Evolutionary conservation across 2,113 vertebrate genomes (phyloP).

Genomic region (Tichodroma muraria): DNA sequence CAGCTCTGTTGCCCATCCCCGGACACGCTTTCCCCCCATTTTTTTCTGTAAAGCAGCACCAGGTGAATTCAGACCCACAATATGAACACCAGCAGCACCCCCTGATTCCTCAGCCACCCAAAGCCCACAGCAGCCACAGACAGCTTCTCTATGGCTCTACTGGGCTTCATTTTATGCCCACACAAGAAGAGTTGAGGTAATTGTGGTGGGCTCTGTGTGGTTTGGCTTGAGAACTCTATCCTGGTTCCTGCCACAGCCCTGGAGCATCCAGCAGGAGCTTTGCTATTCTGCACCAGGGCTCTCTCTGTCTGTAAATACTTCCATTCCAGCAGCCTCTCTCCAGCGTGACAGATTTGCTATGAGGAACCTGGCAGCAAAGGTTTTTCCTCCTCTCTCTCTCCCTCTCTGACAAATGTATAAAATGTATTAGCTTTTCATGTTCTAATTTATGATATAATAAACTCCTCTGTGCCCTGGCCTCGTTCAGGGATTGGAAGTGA

Average conservation of each 20-base stretch:
- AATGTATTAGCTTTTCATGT: slow-evolving; percentile 38
- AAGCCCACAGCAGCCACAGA: not conserved
- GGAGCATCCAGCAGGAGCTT: not conserved
- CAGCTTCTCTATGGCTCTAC: not conserved
- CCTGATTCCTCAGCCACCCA: not conserved
- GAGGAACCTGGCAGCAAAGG: slow-evolving; percentile 29
- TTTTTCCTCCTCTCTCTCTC: not conserved
- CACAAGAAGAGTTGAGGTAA: not conserved
- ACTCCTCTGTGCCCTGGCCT: not conserved
- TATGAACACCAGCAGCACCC: not conserved
- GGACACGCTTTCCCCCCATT: accelerated
- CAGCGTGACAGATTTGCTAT: slow-evolving; percentile 33
- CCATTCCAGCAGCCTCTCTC: slow-evolving; percentile 28
- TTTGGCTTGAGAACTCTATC: not conserved
- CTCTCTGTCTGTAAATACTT: slow-evolving; percentile 44
- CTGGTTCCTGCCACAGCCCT: not conserved
- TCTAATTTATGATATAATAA: slow-evolving; percentile 58
- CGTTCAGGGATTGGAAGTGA: not conserved
- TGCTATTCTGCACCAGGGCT: slow-evolving; percentile 25
- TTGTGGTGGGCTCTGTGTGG: not conserved
- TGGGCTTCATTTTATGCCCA: not conserved
- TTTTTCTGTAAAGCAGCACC: not conserved
- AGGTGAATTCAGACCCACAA: not conserved
- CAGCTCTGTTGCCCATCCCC: not conserved
- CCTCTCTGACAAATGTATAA: slow-evolving; percentile 43